Conservation (phyloP, 30 jellyfish, hydroid and myxozoan species). For the Morbakka virulenta region DNA sequence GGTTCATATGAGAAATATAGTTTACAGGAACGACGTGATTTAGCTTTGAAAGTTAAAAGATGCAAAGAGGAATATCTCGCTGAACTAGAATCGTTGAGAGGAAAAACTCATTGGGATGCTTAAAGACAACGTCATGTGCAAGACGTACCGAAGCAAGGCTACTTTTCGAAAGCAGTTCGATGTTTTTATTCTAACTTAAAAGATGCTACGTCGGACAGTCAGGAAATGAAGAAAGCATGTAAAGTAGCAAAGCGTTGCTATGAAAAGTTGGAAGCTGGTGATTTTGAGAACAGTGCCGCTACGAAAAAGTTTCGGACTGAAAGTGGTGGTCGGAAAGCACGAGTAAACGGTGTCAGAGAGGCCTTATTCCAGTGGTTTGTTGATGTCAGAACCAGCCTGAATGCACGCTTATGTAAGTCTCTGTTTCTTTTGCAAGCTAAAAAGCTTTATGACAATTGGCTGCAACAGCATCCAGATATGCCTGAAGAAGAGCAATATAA, state of each 20-base stretch:
- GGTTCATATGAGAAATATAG: neutral
- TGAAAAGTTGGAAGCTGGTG: too few relatives aligned
- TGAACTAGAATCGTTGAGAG: too few relatives aligned
- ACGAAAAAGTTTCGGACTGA: too few relatives aligned
- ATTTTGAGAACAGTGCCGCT: too few relatives aligned
- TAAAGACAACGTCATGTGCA: neutral
- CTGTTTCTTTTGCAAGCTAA: neutral
- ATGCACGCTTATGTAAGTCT: constrained; percentile 3
- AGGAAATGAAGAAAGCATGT: too few relatives aligned
- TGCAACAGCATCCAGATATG: neutral
- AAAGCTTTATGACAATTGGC: neutral
- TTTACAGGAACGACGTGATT: neutral
- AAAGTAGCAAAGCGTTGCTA: too few relatives aligned
- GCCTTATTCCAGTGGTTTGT: constrained; percentile 20
- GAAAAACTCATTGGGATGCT: neutral
- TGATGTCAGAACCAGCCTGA: constrained; percentile 15
- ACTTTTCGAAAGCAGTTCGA: neutral
- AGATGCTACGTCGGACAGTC: neutral
- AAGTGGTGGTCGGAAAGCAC: constrained; percentile 7
- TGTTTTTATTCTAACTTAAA: neutral
- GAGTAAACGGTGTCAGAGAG: constrained; percentile 1
- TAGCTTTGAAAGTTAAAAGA: too few relatives aligned
- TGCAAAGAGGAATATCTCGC: too few relatives aligned
- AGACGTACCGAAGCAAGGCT: neutral
- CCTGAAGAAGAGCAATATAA: too few relatives aligned